phyloP scores from a whole-genome alignment of 2,797 vertebrate species.

The Borostomias antarcticus region DNA sequence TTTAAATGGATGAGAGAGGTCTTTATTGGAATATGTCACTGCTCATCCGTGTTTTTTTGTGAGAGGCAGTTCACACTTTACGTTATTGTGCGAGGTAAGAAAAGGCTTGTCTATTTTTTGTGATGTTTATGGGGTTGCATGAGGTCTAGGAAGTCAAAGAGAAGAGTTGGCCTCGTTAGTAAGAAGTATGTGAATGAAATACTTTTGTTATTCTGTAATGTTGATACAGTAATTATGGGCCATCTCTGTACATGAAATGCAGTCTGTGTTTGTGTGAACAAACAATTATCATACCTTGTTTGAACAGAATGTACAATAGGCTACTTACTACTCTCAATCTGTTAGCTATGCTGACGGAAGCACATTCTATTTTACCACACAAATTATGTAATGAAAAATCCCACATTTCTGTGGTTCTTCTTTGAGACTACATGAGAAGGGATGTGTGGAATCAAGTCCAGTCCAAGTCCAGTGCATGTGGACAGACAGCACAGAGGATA shows the following conservation, averaged over 20 bases:
- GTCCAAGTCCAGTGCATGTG: conserved; percentile 7
- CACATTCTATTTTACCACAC: conserved; percentile 14
- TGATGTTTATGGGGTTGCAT: neutral
- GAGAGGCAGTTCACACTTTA: no score
- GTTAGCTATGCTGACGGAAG: neutral
- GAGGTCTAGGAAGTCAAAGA: conserved; percentile 2
- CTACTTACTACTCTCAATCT: neutral
- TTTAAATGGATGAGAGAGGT: neutral
- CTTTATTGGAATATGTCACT: conserved; percentile 12
- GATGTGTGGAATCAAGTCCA: conserved; percentile 47
- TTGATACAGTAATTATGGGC: neutral
- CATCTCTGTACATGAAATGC: neutral
- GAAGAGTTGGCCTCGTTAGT: neutral
- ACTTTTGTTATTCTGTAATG: neutral
- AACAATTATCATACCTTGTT: neutral
- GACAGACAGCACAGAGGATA: conserved; percentile 34
- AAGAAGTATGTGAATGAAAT: conserved; percentile 13
- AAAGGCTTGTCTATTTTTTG: neutral
- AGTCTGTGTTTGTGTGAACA: neutral
- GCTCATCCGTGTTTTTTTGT: no score
- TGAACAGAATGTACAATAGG: neutral
- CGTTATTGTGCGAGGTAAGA: conserved; percentile 3
- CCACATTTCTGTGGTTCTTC: neutral
- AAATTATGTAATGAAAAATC: conserved; percentile 16
- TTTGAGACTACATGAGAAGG: conserved; percentile 5